phyloP scores from a whole-genome alignment of 2,888 invertebrate genomes.

The Onthophagus sagittarius region DNA sequence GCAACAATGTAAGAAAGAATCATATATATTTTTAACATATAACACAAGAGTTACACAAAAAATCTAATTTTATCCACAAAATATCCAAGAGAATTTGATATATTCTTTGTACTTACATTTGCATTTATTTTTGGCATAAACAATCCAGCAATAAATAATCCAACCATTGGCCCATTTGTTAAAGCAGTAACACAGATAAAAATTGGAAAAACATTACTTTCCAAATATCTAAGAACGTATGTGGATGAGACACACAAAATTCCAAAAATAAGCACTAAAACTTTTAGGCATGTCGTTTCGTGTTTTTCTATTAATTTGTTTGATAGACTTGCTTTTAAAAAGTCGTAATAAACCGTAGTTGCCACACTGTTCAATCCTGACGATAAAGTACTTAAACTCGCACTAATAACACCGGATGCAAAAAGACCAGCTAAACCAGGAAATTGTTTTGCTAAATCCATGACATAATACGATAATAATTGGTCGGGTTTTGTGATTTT shows the following conservation, averaged over 20 bases:
- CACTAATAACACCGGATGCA: conserved; percentile 70
- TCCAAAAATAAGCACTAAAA: conserved; percentile 52
- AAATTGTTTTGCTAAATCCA: conserved; percentile 62
- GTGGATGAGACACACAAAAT: conserved; percentile 68
- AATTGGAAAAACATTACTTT: conserved; percentile 60
- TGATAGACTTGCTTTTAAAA: conserved; percentile 54
- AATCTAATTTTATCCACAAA: no score
- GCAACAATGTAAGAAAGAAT: no score
- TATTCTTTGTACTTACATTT: conserved; percentile 52
- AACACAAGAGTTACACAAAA: no score
- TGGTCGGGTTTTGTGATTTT: conserved; percentile 57
- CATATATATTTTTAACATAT: no score
- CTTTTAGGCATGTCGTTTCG: conserved; percentile 59
- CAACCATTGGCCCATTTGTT: conserved; percentile 61
- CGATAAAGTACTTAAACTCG: conserved; percentile 66
- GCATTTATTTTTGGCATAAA: conserved; percentile 62
- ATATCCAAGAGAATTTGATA: no score
- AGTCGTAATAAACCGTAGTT: conserved; percentile 63
- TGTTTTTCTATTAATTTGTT: conserved; percentile 50
- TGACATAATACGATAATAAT: conserved; percentile 64
- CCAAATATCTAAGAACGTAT: conserved; percentile 60
- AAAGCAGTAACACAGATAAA: conserved; percentile 60
- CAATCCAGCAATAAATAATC: conserved; percentile 64
- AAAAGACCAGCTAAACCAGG: conserved; percentile 73
- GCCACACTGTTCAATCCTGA: conserved; percentile 59